A percentile compares a stretch with the other conserved stretches of the same genome.
phyloP scores from a whole-genome alignment of 2,888 invertebrate species.

The Abrostola tripartita region DNA sequence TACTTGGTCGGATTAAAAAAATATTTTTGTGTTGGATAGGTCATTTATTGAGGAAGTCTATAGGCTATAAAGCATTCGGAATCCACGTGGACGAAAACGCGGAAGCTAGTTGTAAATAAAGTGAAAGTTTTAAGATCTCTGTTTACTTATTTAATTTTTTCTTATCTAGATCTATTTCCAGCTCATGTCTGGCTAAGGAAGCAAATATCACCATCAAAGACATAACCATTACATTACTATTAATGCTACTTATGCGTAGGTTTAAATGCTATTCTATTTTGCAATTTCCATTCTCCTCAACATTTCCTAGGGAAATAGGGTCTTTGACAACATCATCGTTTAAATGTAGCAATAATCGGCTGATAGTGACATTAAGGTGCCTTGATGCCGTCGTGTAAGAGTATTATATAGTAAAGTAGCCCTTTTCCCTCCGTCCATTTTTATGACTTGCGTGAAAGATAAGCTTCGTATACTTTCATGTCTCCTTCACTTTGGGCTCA shows the following conservation, averaged over 20 bases:
- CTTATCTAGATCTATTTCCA: too few species aligned
- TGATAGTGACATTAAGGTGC: slow-evolving; percentile 53
- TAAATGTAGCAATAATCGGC: slow-evolving; percentile 42
- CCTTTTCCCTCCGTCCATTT: slow-evolving; percentile 51
- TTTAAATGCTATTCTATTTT: slow-evolving; percentile 15
- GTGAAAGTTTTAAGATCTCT: too few species aligned
- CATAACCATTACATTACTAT: neutral
- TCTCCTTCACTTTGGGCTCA: slow-evolving; percentile 30
- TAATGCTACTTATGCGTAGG: neutral
- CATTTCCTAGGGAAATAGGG: slow-evolving; percentile 37
- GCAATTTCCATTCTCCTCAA: slow-evolving; percentile 34
- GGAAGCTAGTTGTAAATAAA: too few species aligned
- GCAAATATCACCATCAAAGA: neutral
- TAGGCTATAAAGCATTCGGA: too few species aligned
- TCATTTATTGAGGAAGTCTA: too few species aligned
- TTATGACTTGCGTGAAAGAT: slow-evolving; percentile 53
- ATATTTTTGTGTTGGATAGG: too few species aligned
- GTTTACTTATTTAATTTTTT: too few species aligned
- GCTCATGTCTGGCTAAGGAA: too few species aligned
- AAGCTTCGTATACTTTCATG: slow-evolving; percentile 40
- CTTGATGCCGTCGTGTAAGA: slow-evolving; percentile 17
- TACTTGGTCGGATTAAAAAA: too few species aligned
- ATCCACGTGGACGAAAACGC: too few species aligned
- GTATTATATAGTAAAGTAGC: slow-evolving; percentile 43
- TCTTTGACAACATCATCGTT: slow-evolving; percentile 21